Base-by-base conservation (phyloP, 2,113 vertebrate genomes). In the Microcebus tavaratra region DNA sequence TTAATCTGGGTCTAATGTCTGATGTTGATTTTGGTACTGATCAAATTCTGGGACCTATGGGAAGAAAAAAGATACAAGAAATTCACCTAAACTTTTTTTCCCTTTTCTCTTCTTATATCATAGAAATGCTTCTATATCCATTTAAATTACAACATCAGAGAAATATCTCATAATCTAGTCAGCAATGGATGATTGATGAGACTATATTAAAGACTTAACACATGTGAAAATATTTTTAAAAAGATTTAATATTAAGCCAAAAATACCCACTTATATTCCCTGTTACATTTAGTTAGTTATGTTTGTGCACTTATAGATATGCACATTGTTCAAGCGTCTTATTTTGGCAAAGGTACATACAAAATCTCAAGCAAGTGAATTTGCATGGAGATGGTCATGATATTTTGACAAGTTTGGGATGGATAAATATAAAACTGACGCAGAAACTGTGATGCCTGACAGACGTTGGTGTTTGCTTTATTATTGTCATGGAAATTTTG, bases 401-500 rank as follows among this genome's bases (percentile, higher is more conserved):
- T 97, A 78, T 95, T 97, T 95, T 94, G 91, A 87, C 88, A 97
- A 91, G n/a, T 94, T 97, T 90, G 88, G 94, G 95, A 97, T 80
- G 61, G 53, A 2, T 45, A 92, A 98, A 97, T 34, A 97, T 97
- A 97, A 88, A 82, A 97, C 86, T 78, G 97, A 97, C 1, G 21
- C 73, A 90, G 85, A 96, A 96, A 95, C 63, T 81, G 59, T 88
- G 68, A 29, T 91, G 83, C 90, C 90, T 97, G 96, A 91, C 91
- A 98, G 96, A 93, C 87, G 2, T 39, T 48, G 95, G 84, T 95
- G 97, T 98, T 98, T 97, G 94, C 81, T 94, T 92, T 31, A 95
- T 81, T 63, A 93, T 97, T 96, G 90, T 97, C 87, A 96, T 98
- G 88, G 95, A 98, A 96, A 98, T 96, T 95, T 31, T 94, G 90